Percentiles rank a stretch among this genome's conserved stretches.
Evolutionary conservation across 2,888 invertebrate genomes (phyloP).

Genomic region (Agonum fuliginosum): DNA sequence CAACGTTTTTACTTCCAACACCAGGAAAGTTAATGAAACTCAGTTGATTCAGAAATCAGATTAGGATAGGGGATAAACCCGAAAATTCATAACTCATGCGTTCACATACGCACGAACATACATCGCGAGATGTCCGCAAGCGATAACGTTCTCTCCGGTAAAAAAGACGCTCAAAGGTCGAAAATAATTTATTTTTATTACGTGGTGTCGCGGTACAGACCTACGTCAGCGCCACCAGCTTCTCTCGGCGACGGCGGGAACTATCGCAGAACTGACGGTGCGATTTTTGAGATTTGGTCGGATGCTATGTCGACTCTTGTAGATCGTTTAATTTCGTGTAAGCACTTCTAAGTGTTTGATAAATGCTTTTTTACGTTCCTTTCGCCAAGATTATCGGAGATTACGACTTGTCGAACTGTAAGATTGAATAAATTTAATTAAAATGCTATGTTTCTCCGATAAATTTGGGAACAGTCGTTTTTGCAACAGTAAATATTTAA

Average conservation of each 20-base stretch:
- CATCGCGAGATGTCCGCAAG: conserved; percentile 6
- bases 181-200: conserved; percentile 50
- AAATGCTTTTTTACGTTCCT: neutral
- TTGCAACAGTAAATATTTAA: too few relatives aligned
- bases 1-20: conserved; percentile 16
- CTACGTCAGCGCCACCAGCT: conserved; percentile 13
- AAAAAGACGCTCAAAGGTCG: conserved; percentile 1
- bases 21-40: conserved; percentile 50
- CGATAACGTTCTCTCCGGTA: neutral
- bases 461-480: too few relatives aligned
- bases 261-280: conserved; percentile 39
- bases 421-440: neutral
- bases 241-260: neutral
- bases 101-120: conserved; percentile 35
- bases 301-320: conserved; percentile 6
- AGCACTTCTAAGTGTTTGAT: conserved; percentile 14
- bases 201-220: conserved; percentile 11
- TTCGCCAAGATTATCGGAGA: neutral
- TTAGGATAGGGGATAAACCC: conserved; percentile 33
- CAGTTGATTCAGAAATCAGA: conserved; percentile 41
- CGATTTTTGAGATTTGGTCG: conserved; percentile 44
- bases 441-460: neutral
- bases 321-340: conserved; percentile 27
- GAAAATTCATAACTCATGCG: conserved; percentile 51
- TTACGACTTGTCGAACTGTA: neutral